Base-by-base conservation (phyloP, 2,888 invertebrate species). In the Eupithecia exiguata region DNA sequence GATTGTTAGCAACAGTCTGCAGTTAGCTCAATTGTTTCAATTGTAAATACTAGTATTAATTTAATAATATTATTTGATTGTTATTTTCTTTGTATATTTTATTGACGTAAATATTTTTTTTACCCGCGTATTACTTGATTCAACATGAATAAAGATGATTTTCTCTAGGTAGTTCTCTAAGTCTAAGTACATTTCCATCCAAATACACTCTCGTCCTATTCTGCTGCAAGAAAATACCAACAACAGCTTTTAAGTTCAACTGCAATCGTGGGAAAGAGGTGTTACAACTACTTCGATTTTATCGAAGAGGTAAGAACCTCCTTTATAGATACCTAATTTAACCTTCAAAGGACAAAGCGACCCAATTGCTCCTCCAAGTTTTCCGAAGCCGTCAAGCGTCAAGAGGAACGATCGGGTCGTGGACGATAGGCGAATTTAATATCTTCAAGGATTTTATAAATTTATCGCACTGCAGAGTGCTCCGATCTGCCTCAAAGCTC, bases 401-500 rank as follows among this genome's bases (percentile, higher is more conserved):
- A 46, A 46, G 6, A 46, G 46, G 46, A 43, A 5, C 43, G 43
- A 18, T 46, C 46, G 18, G 1, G 46, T 5, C 16, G 18, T 6
- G 46, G 46, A 46, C 46, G 1, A 46, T 46, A 18, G 18, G 16
- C 18, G 18, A 46, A 18, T 46, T 46, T 18, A 46, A 46, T 18
- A 46, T 18, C 46, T 5, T 46, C 46, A 18, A 18, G 46, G 16
- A 18, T 46, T 46, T 46, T 46, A 18, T 46, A 46, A 46, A 18
- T 7, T 53, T 30, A 35, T 49, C 63, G 53, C 72, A 10, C 2
- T 69, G 43, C 58, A 66, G 69, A 73, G 70, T 70, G 67, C 61
- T 40, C 63, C 70, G 68, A 74, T 70, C 71, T 18, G 35, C 36
- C 21, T 71, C 68, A 68, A 71, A 62, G 69, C 65, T 73, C 58